Percentiles rank a stretch among this genome's conserved stretches.
Evolutionary conservation across 1,140 invertebrate species (phyloP).

Genomic region (Homarus americanus): DNA sequence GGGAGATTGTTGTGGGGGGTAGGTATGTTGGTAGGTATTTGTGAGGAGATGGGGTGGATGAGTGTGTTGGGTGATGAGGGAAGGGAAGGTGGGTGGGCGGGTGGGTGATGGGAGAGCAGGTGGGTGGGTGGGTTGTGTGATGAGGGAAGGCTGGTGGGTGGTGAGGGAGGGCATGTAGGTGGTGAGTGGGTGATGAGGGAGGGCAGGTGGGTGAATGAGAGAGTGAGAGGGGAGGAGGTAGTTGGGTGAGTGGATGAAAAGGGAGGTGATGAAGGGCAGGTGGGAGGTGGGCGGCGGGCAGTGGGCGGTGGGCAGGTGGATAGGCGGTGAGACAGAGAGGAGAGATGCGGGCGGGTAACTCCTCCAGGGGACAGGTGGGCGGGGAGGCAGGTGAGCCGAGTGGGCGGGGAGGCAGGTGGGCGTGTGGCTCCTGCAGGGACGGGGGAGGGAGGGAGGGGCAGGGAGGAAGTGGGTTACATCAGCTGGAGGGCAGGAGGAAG

Average conservation of each 20-base stretch:
- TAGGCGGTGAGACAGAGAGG: no score
- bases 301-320: not conserved
- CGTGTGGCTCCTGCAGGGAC: not conserved
- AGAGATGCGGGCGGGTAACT: no score
- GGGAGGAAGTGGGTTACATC: not conserved
- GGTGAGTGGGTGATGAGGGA: not conserved
- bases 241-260: not conserved
- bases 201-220: not conserved
- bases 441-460: not conserved
- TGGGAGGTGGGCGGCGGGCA: not conserved
- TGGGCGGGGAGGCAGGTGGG: not conserved
- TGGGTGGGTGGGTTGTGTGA: no score
- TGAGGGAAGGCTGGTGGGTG: not conserved
- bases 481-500: not conserved
- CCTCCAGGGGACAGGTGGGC: no score
- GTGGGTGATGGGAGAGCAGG: conserved; percentile 7
- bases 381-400: not conserved
- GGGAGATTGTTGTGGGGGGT: no score
- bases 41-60: no score
- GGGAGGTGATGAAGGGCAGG: not conserved
- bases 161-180: conserved; percentile 13
- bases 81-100: conserved; percentile 4
- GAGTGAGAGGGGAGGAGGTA: not conserved
- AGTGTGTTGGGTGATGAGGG: no score
- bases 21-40: no score